Evolutionary conservation across 2,113 vertebrate species (phyloP).

Genomic region (Passer domesticus): DNA sequence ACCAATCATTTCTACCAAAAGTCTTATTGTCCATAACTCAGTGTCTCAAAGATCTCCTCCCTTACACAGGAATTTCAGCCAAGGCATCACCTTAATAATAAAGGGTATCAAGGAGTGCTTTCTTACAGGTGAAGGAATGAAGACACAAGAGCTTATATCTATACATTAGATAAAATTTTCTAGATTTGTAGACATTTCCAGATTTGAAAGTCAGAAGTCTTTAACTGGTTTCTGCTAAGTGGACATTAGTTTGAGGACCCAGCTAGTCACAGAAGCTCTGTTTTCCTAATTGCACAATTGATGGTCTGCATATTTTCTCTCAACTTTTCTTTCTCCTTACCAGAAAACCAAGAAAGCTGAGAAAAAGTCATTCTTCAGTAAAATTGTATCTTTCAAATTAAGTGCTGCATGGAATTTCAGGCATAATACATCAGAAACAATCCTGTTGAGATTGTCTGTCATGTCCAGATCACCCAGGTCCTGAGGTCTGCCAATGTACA

Average conservation of each 20-base stretch:
- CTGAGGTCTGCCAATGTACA: not conserved
- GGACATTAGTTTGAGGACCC: not conserved
- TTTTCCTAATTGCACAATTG: not conserved
- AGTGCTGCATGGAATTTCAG: not conserved
- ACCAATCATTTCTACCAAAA: not conserved
- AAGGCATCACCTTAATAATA: not conserved
- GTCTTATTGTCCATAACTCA: not conserved
- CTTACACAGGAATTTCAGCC: not conserved
- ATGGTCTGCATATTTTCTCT: not conserved
- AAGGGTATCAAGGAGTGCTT: not conserved
- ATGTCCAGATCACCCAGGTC: not conserved
- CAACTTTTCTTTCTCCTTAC: not conserved
- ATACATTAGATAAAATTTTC: not conserved
- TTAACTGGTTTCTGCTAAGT: not conserved
- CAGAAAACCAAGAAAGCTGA: not conserved
- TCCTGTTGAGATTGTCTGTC: not conserved
- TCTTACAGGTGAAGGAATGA: not conserved
- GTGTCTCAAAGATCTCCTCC: not conserved
- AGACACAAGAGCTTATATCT: not conserved
- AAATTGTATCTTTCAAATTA: not conserved
- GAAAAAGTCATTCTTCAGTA: not conserved
- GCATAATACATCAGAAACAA: not conserved
- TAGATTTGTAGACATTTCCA: not conserved
- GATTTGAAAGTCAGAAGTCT: not conserved
- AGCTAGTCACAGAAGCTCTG: not conserved